phyloP scores from a whole-genome alignment of 2,888 invertebrate species.

The Eulithis testata region DNA sequence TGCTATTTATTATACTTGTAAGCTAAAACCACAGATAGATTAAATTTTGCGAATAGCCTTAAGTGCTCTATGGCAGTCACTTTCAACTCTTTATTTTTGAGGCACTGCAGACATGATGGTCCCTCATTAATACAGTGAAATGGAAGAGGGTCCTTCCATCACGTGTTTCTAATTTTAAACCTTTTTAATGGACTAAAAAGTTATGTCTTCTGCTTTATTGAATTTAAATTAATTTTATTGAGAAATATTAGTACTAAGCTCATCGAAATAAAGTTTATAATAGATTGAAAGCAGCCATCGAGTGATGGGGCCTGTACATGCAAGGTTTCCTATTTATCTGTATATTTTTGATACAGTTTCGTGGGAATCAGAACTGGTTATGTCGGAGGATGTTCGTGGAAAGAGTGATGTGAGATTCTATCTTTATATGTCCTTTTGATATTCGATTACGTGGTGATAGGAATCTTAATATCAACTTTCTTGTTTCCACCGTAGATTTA shows the following conservation, averaged over 20 bases:
- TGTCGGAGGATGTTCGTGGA: conserved; percentile 30
- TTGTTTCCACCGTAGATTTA: conserved; percentile 13
- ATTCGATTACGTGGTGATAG: conserved; percentile 33
- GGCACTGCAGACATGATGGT: no score
- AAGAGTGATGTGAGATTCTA: conserved; percentile 35
- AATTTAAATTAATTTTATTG: no score
- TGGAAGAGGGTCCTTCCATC: no score
- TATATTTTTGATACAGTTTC: conserved; percentile 36
- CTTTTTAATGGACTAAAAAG: no score
- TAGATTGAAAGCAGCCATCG: neutral
- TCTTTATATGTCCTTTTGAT: conserved; percentile 34
- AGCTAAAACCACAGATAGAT: no score
- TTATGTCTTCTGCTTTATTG: no score
- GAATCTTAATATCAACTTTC: conserved; percentile 21
- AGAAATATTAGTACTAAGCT: neutral
- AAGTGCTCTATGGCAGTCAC: no score
- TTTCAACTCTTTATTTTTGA: no score
- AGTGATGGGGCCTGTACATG: conserved; percentile 39
- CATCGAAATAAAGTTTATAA: neutral
- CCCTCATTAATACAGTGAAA: no score
- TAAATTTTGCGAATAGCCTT: no score
- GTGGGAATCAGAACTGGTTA: conserved; percentile 42
- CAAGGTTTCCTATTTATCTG: conserved; percentile 52
- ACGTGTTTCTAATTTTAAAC: no score
- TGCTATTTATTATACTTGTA: no score